Evolutionary conservation across 2,797 vertebrate species (phyloP), one percentile per base, ranked within the genome.

Genomic region (Diplodus sargus): DNA sequence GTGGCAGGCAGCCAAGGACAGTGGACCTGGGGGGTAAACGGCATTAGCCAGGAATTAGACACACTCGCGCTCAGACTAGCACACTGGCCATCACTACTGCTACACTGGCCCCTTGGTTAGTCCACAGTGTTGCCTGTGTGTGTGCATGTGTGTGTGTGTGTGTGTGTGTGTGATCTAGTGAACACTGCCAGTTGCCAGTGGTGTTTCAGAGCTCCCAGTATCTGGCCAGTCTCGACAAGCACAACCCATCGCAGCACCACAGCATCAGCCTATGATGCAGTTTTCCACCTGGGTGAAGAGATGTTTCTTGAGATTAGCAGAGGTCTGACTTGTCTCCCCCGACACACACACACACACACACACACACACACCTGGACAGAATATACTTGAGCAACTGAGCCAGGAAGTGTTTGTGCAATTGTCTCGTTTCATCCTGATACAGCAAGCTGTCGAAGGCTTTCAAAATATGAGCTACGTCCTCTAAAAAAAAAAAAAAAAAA

Each of bases 1-100:
- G 30, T 92, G 92, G 95, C 95, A 95, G 85, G 76, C 84, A 83
- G 91, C 94, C 95, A 87, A 81, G 81, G 87, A 89, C 88, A 90
- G 79, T 85, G 83, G 90, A 90, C 93, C 93, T 90, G 54, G 83
- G 91, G 94, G 91, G 82, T 86, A 85, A 82, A 85, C 77, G 74
- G 91, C 87, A 95, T 94, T 94, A 91, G 93, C 87, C 82, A 79
- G 81, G 82, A 91, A 88, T 90, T 89, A 92, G 90, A 91, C 85
- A 90, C 85, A 90, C 87, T 91, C 88, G 72, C 56, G 75, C 87
- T 91, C 82, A 86, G 79, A 87, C 90, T 87, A 89, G 89, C 84
- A 91, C 91, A 87, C 78, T 84, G 81, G 88, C 78, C 88, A 88
- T 85, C 79, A 42, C 87, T 83, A 71, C 89, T 82, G 74, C 85